Percentiles rank a stretch among this genome's conserved stretches.
These are phyloP conservation scores for Tetragonisca angustula DNA, from an alignment of 2,888 invertebrate genomes.

Conservation along the genomic window DNA sequence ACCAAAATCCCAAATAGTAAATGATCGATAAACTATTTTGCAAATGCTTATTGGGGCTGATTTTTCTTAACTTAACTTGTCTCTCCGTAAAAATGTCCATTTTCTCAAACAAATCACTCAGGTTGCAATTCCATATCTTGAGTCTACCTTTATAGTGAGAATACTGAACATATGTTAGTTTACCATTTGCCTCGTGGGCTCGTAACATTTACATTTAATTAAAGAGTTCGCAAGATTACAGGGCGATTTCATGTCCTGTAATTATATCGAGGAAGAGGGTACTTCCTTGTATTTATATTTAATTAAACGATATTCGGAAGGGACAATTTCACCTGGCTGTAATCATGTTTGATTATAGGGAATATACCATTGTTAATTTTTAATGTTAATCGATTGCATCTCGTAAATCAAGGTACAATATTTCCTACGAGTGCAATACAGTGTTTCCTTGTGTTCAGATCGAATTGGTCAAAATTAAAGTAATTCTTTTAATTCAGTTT, in stretches of 20 bases:
- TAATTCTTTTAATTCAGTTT: background rate
- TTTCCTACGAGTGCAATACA: background rate
- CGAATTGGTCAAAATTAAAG: background rate
- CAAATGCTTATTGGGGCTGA: constrained; percentile 72
- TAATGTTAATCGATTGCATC: constrained; percentile 7
- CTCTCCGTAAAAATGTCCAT: constrained; percentile 20
- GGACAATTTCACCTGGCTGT: background rate
- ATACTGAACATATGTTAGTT: background rate
- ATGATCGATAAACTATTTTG: constrained; percentile 70
- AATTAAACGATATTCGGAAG: background rate
- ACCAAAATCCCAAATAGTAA: constrained; percentile 75
- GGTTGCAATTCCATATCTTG: background rate
- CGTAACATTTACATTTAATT: constrained; percentile 4
- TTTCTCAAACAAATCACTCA: background rate
- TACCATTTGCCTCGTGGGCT: background rate
- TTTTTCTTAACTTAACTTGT: constrained; percentile 32
- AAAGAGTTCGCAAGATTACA: constrained; percentile 10
- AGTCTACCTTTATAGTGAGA: background rate
- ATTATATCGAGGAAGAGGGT: constrained; percentile 3
- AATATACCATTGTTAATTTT: background rate
- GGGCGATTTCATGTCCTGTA: background rate
- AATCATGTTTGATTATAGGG: constrained; percentile 23
- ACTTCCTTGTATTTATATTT: background rate
- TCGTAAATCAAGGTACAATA: background rate
- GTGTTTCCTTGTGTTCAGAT: background rate